Evolutionary conservation across 2,888 invertebrate species (phyloP).

Genomic region (Alcis repandata): DNA sequence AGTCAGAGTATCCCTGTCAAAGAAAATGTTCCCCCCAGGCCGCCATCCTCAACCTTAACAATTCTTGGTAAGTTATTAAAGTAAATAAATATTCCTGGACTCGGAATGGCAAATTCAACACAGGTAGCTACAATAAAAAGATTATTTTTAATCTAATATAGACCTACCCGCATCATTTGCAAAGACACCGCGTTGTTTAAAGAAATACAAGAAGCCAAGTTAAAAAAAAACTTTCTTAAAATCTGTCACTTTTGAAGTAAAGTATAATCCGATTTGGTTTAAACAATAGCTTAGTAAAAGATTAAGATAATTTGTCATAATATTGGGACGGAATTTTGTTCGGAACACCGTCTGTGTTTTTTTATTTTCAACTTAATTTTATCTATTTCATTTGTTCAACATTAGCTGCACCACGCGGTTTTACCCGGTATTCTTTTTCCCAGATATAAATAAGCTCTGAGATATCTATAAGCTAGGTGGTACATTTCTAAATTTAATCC

Average conservation of each 20-base stretch:
- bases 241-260: background rate
- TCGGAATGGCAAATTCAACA: background rate
- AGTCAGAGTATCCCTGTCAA: too few species aligned
- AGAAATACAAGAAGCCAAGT: background rate
- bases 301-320: conserved; percentile 27
- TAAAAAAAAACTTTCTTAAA: background rate
- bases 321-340: conserved; percentile 21
- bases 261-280: conserved; percentile 20
- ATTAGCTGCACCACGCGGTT: too few species aligned
- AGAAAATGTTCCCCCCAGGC: too few species aligned
- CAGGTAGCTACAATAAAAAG: conserved; percentile 11
- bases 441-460: too few species aligned
- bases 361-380: too few species aligned
- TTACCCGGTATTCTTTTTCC: too few species aligned
- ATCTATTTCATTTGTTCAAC: too few species aligned
- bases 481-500: too few species aligned
- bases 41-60: background rate
- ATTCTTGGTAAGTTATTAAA: background rate
- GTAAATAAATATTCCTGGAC: background rate
- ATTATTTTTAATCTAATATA: background rate
- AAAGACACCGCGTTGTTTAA: conserved; percentile 2
- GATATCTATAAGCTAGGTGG: too few species aligned
- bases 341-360: background rate
- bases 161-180: conserved; percentile 28
- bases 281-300: conserved; percentile 8